Evolutionary conservation across 1,140 invertebrate species (phyloP).

Genomic region (Zaprionus lachaisei): DNA sequence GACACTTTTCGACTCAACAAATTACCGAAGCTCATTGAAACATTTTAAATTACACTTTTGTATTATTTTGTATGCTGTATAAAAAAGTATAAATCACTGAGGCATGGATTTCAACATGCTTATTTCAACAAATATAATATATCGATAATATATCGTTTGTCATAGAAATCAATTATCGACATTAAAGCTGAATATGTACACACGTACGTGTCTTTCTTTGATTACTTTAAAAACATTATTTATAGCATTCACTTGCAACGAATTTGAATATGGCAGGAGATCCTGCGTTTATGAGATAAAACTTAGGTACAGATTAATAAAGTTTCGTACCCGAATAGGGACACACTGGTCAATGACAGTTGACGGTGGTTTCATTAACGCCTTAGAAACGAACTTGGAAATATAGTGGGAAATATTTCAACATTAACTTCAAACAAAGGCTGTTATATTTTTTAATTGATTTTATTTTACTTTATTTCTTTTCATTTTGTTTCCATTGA

Average conservation of each 20-base stretch:
- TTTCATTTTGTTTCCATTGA: conserved; percentile 1
- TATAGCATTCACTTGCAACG: background rate
- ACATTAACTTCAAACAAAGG: background rate
- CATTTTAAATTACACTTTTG: background rate
- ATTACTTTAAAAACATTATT: conserved; percentile 4
- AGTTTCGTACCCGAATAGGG: background rate
- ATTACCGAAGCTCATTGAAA: background rate
- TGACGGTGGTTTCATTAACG: conserved; percentile 2
- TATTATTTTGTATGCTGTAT: background rate
- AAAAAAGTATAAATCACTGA: background rate
- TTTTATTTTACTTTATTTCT: conserved; percentile 1
- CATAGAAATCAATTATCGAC: background rate
- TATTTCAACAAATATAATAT: background rate
- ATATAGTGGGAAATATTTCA: background rate
- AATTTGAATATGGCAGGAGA: background rate
- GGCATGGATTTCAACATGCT: background rate
- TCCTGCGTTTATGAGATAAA: background rate
- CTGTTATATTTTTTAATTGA: background rate
- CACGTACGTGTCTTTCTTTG: background rate
- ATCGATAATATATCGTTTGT: background rate
- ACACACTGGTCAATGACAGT: conserved; percentile 25
- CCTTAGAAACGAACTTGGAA: background rate
- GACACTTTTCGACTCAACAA: background rate
- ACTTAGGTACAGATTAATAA: background rate
- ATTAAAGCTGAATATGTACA: background rate